Base-by-base conservation (phyloP, 1,140 invertebrate genomes). In the Mylabris phalerata region DNA sequence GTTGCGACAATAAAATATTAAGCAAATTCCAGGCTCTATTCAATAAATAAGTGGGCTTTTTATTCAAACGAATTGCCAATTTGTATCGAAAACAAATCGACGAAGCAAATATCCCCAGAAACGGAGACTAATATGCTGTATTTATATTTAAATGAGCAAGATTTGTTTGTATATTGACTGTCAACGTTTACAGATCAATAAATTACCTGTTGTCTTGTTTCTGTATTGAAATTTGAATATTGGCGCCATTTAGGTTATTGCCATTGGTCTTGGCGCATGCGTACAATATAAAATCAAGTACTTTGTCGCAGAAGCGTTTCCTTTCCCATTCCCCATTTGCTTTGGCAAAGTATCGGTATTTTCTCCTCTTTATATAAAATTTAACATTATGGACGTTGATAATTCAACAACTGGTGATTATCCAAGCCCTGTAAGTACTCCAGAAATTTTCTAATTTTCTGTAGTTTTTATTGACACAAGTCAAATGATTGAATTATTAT, bases 361-460 rank as follows among this genome's bases (percentile, higher is more conserved):
- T 58, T 56, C 45, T 51, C 56, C 48, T 49, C 43, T 43, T 48
- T 13, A 45, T 48, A 48, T 48, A 60, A 63, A 59, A 56, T 61
- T 49, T 38, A 40, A 57, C 58, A 57, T 48, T 63, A 73, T 72
- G 70, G 71, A 73, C 27, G 63, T 64, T 11, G 73, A 74, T 58
- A 71, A 70, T 58, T 67, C 66, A 51, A 62, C 55, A 42, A 65
- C 44, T 64, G 65, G 57, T 39, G 65, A 63, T 50, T 47, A 67
- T 60, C 70, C 65, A 11, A 62, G 49, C 50, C 57, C 63, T 40
- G 71, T 73, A 69, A 73, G 70, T 74, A 66, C 19, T 57, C 49
- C 70, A 44, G 49, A 61, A 13, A 25, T 10, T 26, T 57, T 55
- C 27, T 48, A 60, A 63, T 67, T 66, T 64, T 50, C 52, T 19